These are phyloP conservation scores for Cactoblastis cactorum DNA, from an alignment of 2,888 invertebrate genomes.

Conservation along the genomic window DNA sequence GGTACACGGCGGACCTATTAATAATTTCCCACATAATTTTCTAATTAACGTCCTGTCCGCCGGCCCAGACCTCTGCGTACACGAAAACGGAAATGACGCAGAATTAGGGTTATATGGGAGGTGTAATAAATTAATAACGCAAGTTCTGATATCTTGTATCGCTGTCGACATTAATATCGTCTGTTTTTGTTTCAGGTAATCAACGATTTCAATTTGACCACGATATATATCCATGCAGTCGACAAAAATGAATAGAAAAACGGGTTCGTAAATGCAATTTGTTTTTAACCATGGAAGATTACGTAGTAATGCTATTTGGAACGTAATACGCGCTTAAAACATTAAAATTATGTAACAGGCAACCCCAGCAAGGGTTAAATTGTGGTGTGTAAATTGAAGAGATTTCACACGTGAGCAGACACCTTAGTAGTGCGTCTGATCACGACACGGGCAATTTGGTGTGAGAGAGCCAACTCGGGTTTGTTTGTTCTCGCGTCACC, in stretches of 20 bases:
- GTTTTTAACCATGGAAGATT: constrained; percentile 25
- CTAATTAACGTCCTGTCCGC: constrained; percentile 72
- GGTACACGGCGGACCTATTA: constrained; percentile 71
- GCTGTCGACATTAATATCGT: constrained; percentile 35
- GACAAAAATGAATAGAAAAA: constrained; percentile 31
- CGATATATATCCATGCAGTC: constrained; percentile 28
- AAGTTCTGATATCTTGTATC: constrained; percentile 26
- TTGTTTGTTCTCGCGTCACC: constrained; percentile 64
- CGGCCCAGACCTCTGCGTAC: constrained; percentile 46
- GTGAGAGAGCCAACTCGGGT: constrained; percentile 54
- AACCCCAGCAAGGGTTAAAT: constrained; percentile 44
- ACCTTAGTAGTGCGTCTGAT: constrained; percentile 67
- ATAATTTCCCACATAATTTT: constrained; percentile 77
- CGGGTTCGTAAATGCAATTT: constrained; percentile 28
- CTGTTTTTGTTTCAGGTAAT: constrained; percentile 70
- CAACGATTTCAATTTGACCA: constrained; percentile 33
- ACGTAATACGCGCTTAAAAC: constrained; percentile 40
- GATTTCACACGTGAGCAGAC: constrained; percentile 67
- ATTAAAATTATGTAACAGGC: constrained; percentile 30
- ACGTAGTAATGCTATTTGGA: constrained; percentile 40
- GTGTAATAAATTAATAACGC: constrained; percentile 40
- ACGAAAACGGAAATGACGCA: constrained; percentile 60
- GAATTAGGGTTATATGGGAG: constrained; percentile 44
- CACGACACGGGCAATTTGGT: constrained; percentile 72
- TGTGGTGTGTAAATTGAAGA: constrained; percentile 60